phyloP scores from a whole-genome alignment of 2,797 vertebrate species.

The Cyprinella venusta region DNA sequence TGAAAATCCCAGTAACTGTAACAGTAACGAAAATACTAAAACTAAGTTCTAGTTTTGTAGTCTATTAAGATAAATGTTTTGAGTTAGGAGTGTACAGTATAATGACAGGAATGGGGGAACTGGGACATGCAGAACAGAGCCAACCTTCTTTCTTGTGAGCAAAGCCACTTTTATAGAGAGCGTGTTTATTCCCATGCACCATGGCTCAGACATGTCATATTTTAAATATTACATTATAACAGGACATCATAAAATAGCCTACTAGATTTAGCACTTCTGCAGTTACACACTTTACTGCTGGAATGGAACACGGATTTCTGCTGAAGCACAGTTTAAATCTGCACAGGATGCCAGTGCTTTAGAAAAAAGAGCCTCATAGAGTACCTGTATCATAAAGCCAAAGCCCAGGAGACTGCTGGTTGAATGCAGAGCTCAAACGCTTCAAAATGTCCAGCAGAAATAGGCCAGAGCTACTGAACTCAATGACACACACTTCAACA shows the following conservation, averaged over 20 bases:
- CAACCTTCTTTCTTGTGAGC: neutral
- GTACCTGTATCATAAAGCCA: constrained; percentile 33
- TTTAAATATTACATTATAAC: neutral
- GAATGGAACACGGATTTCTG: neutral
- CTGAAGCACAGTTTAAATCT: constrained; percentile 3
- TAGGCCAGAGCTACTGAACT: constrained; percentile 43
- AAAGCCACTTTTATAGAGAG: neutral
- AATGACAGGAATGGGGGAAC: neutral
- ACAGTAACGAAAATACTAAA: too few species aligned
- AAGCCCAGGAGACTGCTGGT: constrained; percentile 2
- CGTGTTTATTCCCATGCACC: neutral
- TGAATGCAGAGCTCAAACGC: constrained; percentile 22
- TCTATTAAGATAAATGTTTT: neutral
- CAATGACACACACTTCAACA: constrained; percentile 37
- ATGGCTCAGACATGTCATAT: neutral
- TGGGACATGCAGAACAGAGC: neutral
- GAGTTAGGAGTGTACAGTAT: neutral
- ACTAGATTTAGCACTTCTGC: neutral
- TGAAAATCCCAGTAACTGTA: too few species aligned
- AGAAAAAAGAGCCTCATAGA: constrained; percentile 13
- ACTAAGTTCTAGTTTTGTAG: too few species aligned
- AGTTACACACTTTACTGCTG: neutral
- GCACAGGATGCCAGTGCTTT: constrained; percentile 25
- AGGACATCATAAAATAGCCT: neutral
- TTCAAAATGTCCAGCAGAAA: constrained; percentile 31